Base-by-base conservation (phyloP, 53 echinoderm and acorn worm genomes). In the Holothuria scabra region DNA sequence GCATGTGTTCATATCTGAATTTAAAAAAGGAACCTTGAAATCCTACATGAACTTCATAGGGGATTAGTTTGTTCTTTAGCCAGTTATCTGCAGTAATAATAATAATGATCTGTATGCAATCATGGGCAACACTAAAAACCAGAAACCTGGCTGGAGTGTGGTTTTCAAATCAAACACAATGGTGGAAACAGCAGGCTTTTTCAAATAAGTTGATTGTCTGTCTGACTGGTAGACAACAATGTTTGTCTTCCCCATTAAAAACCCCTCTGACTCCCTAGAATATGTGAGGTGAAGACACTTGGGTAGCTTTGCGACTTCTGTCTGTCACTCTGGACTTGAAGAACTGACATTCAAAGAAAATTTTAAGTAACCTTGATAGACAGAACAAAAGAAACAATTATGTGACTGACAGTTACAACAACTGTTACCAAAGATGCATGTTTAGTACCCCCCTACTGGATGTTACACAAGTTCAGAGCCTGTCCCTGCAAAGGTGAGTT, bases 211-310 rank as follows among this genome's bases (percentile, higher is more conserved):
- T 37, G 82, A 61, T 63, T 46, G n/a, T n/a, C 65, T 28, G 44
- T 64, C 82, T 64, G 65, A 60, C 19, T 63, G 29, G 63, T 34
- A 34, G 82, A 64, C 82, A 41, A 38, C 65, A 31, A 35, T 81
- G 82, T 81, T 81, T 81, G 62, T 64, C 63, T 35, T 61, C 31
- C 37, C 65, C 46, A 81, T 62, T 81, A 81, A 81, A 81, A 62
- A 23, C 35, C 64, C 62, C 14, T 63, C 62, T 64, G 64, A 34
- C 63, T 64, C 44, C 78, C 82, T 63, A 41, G 11, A 28, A 21
- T 24, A 41, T 24, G 65, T 35, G 49, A 63, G 25, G 11, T 31
- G 11, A 64, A 81, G 82, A 63, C 38, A 81, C 18, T 28, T 19
- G 65, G 25, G 62, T 37, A 46, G 9, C 78, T 57, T 31, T 59